Conservation (phyloP, 2,888 invertebrate genomes). For the Lingula anatina region DNA sequence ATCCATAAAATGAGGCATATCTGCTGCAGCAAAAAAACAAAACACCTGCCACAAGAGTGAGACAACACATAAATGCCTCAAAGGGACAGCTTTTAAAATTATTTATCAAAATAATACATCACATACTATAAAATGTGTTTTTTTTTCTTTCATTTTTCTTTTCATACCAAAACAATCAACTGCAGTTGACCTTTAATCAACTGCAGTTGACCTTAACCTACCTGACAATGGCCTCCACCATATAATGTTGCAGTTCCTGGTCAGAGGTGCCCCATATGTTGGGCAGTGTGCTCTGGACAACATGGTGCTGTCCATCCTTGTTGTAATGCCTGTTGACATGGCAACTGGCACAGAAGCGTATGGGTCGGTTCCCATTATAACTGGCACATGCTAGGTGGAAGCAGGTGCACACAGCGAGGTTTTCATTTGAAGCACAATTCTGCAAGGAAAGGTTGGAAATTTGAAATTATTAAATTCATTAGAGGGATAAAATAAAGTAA, state of each 20-base stretch:
- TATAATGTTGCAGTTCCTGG: conserved; percentile 83
- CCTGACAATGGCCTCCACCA: conserved; percentile 92
- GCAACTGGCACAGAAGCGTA: conserved; percentile 60
- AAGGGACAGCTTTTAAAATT: no score
- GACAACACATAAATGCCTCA: no score
- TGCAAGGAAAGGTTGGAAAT: conserved; percentile 49
- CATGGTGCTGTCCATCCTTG: conserved; percentile 60
- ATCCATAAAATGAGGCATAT: no score
- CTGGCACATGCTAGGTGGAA: conserved; percentile 95
- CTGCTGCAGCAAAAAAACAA: no score
- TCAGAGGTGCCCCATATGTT: conserved; percentile 72
- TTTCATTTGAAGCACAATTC: conserved; percentile 89
- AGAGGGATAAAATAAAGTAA: no score
- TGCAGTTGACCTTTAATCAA: no score
- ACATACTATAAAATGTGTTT: no score
- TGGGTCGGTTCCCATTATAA: conserved; percentile 93
- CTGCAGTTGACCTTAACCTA: no score
- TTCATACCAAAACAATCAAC: no score
- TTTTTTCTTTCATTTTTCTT: no score
- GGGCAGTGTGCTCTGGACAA: conserved; percentile 80
- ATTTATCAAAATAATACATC: no score
- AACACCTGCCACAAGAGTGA: no score
- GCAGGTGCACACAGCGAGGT: conserved; percentile 90
- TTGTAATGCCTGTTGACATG: conserved; percentile 37
- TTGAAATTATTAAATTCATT: neutral